Evolutionary conservation across 2,113 vertebrate genomes (phyloP).

Genomic region (Chaenogobius annularis): DNA sequence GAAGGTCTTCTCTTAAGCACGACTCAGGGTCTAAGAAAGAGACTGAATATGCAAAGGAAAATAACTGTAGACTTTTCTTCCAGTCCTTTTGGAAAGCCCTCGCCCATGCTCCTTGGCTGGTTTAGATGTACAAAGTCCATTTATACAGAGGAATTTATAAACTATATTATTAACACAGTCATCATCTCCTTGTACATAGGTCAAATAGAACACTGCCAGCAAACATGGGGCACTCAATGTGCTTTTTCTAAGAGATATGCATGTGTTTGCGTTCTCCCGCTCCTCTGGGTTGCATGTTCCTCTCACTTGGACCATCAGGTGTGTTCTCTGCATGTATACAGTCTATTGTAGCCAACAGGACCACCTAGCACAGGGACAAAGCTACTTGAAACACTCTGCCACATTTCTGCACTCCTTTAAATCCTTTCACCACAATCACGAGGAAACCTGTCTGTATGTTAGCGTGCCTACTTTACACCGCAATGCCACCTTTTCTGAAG

Average conservation of each 20-base stretch:
- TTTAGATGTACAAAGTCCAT: constrained; percentile 59
- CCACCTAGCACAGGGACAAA: constrained; percentile 38
- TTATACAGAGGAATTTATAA: constrained; percentile 73
- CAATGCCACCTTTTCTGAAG: constrained; percentile 25
- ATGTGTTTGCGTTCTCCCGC: constrained; percentile 74
- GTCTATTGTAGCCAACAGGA: constrained; percentile 61
- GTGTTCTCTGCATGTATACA: constrained; percentile 76
- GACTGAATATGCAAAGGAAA: constrained; percentile 72
- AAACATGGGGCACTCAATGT: constrained; percentile 84
- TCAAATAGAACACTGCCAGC: constrained; percentile 88
- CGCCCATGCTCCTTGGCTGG: constrained; percentile 54
- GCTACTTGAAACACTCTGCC: constrained; percentile 61
- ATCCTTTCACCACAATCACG: constrained; percentile 7
- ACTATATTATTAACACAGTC: constrained; percentile 61
- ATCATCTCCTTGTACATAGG: constrained; percentile 71
- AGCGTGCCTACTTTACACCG: constrained; percentile 51
- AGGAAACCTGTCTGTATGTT: constrained; percentile 29
- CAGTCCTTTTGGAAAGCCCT: constrained; percentile 74
- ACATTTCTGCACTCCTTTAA: constrained; percentile 27
- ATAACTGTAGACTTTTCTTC: constrained; percentile 87
- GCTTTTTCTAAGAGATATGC: constrained; percentile 83
- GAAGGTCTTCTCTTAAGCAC: constrained; percentile 83
- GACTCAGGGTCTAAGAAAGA: constrained; percentile 95
- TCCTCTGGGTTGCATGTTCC: constrained; percentile 83
- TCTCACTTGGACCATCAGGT: constrained; percentile 65